Conservation (phyloP, 2,888 invertebrate species). For the Monopis laevigella region DNA sequence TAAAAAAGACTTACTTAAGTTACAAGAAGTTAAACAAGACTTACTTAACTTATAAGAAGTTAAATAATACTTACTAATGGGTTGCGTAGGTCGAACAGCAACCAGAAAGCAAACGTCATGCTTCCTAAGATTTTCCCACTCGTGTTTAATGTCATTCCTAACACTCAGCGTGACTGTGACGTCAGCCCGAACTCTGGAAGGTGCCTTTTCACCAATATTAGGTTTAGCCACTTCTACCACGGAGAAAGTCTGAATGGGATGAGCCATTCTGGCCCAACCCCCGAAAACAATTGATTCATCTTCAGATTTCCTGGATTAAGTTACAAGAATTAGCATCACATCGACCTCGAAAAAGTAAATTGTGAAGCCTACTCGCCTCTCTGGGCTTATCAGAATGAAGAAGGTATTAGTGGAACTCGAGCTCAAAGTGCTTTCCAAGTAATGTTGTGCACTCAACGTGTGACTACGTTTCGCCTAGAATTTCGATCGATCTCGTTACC, state of each 20-base stretch:
- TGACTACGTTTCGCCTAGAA: too few relatives aligned
- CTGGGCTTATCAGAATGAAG: too few relatives aligned
- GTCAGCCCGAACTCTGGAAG: conserved; percentile 95
- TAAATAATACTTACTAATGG: conserved; percentile 73
- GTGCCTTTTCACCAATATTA: conserved; percentile 92
- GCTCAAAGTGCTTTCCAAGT: too few relatives aligned
- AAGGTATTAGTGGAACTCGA: too few relatives aligned
- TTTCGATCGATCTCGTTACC: too few relatives aligned
- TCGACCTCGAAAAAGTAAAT: too few relatives aligned
- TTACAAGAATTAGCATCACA: too few relatives aligned
- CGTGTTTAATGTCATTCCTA: conserved; percentile 88
- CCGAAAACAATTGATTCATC: conserved; percentile 89
- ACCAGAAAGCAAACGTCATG: conserved; percentile 98
- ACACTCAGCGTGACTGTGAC: conserved; percentile 93
- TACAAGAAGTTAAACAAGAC: too few relatives aligned
- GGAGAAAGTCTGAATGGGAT: conserved; percentile 90
- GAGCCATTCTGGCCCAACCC: conserved; percentile 99
- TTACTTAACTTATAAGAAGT: neutral
- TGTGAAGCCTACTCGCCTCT: too few relatives aligned
- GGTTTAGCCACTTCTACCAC: conserved; percentile 95
- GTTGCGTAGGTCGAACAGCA: conserved; percentile 85
- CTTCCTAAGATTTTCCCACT: conserved; percentile 96
- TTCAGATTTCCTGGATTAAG: conserved; percentile 88
- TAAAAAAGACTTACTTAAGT: too few relatives aligned
- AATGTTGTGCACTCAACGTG: too few relatives aligned